Evolutionary conservation across 2,797 vertebrate genomes (phyloP), one percentile per base, ranked within the genome.

Genomic region (Falco columbarius): DNA sequence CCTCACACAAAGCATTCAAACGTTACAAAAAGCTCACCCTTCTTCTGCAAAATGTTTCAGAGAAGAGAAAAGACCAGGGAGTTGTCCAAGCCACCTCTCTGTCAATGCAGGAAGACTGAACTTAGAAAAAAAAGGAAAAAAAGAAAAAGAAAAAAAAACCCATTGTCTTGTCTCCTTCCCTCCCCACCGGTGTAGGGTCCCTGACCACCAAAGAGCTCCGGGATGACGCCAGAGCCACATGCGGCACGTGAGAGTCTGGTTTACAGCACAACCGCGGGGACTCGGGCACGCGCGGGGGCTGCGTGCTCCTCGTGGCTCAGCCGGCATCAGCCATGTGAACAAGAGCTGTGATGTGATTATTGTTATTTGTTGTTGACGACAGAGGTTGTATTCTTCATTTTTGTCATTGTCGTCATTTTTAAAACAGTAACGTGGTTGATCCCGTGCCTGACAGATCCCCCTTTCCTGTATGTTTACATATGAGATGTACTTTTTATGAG

Each of bases 391-490:
- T 77, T 88, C 79, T 85, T 95, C 82, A 14, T 90, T 94, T 63
- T 14, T 62, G 49, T 93, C 55, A 1, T 14, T 88, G 93, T 89
- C 66, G 47, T 87, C 73, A 0, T 38, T 40, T 63, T 62, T 34
- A 23, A 74, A 62, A 32, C 90, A 93, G 96, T 94, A 90, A 87
- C 46, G 55, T 95, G 95, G 96, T 38, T 95, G 93, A 89, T 67
- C 80, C 75, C 4, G 5, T 27, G 76, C 90, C 81, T 54, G 83
- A 72, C 71, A 32, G 32, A 17, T 40, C 44, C 38, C 74, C 70
- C 34, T 66, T 29, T 42, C 82, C 93, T 84, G 15, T 56, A 70
- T 96, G 95, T 96, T 97, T 97, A 96, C 95, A 95, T 68, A 46
- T 6, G 22, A 85, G 80, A 80, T 93, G 80, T 91, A 81, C 73